Evolutionary conservation across 2,113 vertebrate genomes (phyloP).

Genomic region (Gallinago jamesoni): DNA sequence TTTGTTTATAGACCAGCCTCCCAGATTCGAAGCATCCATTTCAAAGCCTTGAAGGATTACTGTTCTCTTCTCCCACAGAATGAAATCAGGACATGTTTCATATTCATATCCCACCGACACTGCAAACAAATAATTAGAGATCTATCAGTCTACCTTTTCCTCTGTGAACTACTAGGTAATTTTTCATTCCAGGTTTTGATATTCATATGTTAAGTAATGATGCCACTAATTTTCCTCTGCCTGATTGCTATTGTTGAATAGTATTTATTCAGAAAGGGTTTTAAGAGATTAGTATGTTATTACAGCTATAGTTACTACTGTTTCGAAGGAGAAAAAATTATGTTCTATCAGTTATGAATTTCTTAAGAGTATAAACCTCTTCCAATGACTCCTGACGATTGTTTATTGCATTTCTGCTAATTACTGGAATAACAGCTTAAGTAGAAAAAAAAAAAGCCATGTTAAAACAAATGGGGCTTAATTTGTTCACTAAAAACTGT

Average conservation of each 20-base stretch:
- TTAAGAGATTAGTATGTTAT: constrained; percentile 40
- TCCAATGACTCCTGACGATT: not conserved
- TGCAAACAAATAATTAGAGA: constrained; percentile 74
- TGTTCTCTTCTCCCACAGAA: constrained; percentile 95
- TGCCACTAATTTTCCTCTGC: not conserved
- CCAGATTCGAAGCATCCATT: constrained; percentile 93
- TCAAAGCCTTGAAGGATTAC: constrained; percentile 93
- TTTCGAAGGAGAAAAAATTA: not conserved
- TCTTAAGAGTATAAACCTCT: not conserved
- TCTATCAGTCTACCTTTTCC: constrained; percentile 24
- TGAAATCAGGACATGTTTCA: constrained; percentile 88
- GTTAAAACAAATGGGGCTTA: not conserved
- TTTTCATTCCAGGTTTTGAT: not conserved
- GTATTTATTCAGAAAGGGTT: not conserved
- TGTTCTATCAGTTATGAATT: not conserved
- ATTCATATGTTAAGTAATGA: constrained; percentile 4
- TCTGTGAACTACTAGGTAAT: not conserved
- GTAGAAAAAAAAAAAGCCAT: not conserved
- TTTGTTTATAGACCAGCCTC: constrained; percentile 96
- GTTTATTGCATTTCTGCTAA: constrained; percentile 43
- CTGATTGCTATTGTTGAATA: not conserved
- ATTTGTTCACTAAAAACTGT: constrained; percentile 33
- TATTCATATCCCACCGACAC: constrained; percentile 97
- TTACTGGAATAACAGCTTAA: constrained; percentile 38
- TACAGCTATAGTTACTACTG: not conserved